Evolutionary conservation across 2,113 vertebrate genomes (phyloP), one percentile per base, ranked within the genome.

Genomic region (Hassar affinis): DNA sequence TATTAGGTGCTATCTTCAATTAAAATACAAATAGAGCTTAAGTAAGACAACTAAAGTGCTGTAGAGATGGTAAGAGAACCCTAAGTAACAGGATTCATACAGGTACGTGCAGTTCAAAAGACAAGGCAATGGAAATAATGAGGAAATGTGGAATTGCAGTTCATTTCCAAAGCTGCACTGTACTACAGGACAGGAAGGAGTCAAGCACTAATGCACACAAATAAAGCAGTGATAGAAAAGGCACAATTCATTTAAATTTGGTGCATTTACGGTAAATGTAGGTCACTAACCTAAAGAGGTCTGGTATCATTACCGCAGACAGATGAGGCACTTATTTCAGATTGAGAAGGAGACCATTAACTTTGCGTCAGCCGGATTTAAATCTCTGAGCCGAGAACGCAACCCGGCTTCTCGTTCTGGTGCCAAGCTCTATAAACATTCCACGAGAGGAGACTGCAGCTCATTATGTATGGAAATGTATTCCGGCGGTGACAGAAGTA

Each of bases 381-480:
- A 38, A 83, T 77, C 80, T 86, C 83, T 10, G 38, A 78, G 74
- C 27, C 51, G 27, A 25, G 77, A 66, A 88, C 84, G 81, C 87
- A 85, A 89, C 86, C n/a, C 9, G 77, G 83, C 87, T 84, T 83
- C 59, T 84, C 80, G 75, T 42, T 42, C 84, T 87, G 47, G 68
- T 83, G 62, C 74, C 75, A 72, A n/a, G 76, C 51, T 81, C 80
- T 87, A 86, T 82, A 87, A 86, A 89, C 81, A 87, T 54, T 20
- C 20, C 56, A 83, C 85, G 82, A 74, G 79, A 85, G 74, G 25
- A 75, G 74, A 30, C 64, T 71, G 62, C 47, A 84, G 57, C 87
- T 87, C 80, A 88, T 91, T 64, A 88, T 33, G 56, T 80, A 91
- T 89, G 90, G 82, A 90, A 85, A 89, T 84, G 10, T 89, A 92